phyloP scores from a whole-genome alignment of 1,140 invertebrate species.

The Tetramorium parvispinum region DNA sequence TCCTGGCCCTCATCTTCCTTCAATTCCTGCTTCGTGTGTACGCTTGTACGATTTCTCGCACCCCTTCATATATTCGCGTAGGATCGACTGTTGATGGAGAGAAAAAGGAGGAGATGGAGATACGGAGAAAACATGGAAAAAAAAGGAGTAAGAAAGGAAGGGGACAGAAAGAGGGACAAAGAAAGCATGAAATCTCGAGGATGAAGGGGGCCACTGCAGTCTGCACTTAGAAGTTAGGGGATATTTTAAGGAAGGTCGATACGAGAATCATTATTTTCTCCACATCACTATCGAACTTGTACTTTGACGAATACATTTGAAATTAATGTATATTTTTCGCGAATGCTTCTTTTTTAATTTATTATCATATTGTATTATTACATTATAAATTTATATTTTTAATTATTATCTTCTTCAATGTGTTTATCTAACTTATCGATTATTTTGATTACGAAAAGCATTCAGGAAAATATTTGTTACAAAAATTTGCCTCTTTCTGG shows the following conservation, averaged over 20 bases:
- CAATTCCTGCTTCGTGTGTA: constrained; percentile 73
- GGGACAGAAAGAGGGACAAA: constrained; percentile 42
- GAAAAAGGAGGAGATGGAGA: constrained; percentile 51
- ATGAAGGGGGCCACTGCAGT: constrained; percentile 69
- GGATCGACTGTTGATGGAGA: constrained; percentile 65
- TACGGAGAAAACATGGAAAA: constrained; percentile 22
- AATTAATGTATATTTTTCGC: background rate
- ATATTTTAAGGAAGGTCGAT: constrained; percentile 76
- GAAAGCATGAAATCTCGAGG: constrained; percentile 70
- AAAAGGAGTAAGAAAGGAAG: constrained; percentile 32
- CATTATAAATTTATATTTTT: background rate
- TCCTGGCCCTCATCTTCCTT: constrained; percentile 72
- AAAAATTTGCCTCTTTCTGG: background rate
- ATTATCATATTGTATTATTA: background rate
- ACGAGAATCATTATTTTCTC: constrained; percentile 65
- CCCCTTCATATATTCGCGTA: constrained; percentile 71
- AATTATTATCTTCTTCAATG: background rate
- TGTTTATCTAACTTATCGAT: background rate
- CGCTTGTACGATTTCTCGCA: constrained; percentile 76
- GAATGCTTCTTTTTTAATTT: background rate
- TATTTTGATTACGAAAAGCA: background rate
- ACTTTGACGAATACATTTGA: constrained; percentile 13
- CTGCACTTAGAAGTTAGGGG: constrained; percentile 66
- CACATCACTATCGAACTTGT: constrained; percentile 15
- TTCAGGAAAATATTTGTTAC: background rate